A percentile compares a stretch with the other conserved stretches of the same genome.
These are phyloP conservation scores for Sebastes cheni DNA, from an alignment of 2,797 vertebrate species.

Conservation along the genomic window DNA sequence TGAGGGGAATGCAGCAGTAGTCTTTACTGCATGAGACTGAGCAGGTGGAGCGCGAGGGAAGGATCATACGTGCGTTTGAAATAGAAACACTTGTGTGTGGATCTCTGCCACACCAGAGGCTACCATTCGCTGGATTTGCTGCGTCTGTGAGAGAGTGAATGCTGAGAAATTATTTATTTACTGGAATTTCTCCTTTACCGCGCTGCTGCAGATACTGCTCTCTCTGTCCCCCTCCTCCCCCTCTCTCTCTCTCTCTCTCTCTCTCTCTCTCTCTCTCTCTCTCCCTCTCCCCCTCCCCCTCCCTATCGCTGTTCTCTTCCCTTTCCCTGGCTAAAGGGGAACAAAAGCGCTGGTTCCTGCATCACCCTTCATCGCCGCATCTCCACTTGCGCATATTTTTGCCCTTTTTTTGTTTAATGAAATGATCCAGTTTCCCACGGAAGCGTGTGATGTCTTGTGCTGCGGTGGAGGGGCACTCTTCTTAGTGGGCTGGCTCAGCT, in stretches of 20 bases:
- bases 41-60: conserved; percentile 71
- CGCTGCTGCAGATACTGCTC: conserved; percentile 81
- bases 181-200: conserved; percentile 77
- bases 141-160: conserved; percentile 52
- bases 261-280: conserved; percentile 20
- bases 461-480: conserved; percentile 75
- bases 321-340: conserved; percentile 63
- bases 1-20: conserved; percentile 77
- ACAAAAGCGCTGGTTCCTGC: conserved; percentile 69
- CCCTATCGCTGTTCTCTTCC: conserved; percentile 52
- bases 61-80: conserved; percentile 58
- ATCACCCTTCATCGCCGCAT: conserved; percentile 58
- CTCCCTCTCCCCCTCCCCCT: conserved; percentile 28
- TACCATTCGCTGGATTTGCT: conserved; percentile 50
- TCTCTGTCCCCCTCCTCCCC: conserved; percentile 37
- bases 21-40: conserved; percentile 71
- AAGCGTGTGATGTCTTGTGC: conserved; percentile 69
- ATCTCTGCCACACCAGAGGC: conserved; percentile 52
- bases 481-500: conserved; percentile 77
- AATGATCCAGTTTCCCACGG: conserved; percentile 73
- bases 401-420: conserved; percentile 48
- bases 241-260: conserved; percentile 10
- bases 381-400: conserved; percentile 49
- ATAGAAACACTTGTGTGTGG: conserved; percentile 56
- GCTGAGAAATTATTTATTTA: conserved; percentile 80